phyloP scores from a whole-genome alignment of 2,113 vertebrate genomes.

The Neogobius melanostomus region DNA sequence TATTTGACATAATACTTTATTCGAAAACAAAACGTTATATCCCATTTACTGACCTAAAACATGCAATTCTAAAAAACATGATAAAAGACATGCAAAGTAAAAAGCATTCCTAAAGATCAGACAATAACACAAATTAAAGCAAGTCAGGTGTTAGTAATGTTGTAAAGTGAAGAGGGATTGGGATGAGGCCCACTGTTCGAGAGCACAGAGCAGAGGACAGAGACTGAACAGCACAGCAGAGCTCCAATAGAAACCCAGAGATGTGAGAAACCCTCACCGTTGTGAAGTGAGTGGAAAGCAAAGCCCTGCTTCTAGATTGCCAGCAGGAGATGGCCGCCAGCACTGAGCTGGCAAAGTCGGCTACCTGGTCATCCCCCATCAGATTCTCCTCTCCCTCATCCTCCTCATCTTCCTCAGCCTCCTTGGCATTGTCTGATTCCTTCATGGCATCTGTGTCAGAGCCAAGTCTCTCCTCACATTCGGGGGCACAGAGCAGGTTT shows the following conservation, averaged over 20 bases:
- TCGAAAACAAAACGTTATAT: not conserved
- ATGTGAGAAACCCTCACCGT: slow-evolving; percentile 88
- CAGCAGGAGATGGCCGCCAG: slow-evolving; percentile 91
- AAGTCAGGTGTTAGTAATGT: slow-evolving; percentile 41
- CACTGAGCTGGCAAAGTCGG: slow-evolving; percentile 88
- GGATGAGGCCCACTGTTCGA: slow-evolving; percentile 26
- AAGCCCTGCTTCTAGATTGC: slow-evolving; percentile 90
- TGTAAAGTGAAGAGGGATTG: slow-evolving; percentile 6
- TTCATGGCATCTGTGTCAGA: slow-evolving; percentile 60
- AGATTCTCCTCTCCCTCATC: slow-evolving; percentile 79
- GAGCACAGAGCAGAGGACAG: slow-evolving; percentile 35
- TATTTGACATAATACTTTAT: not conserved
- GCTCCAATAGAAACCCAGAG: slow-evolving; percentile 56
- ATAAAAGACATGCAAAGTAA: not conserved
- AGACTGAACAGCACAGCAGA: slow-evolving; percentile 29
- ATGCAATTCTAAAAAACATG: not conserved
- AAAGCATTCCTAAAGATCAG: slow-evolving; percentile 28
- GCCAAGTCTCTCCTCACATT: slow-evolving; percentile 60
- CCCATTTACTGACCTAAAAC: not conserved
- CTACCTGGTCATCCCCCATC: slow-evolving; percentile 91
- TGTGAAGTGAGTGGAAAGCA: slow-evolving; percentile 88
- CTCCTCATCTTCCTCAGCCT: slow-evolving; percentile 41
- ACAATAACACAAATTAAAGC: slow-evolving; percentile 25
- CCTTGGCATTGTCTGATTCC: slow-evolving; percentile 57
- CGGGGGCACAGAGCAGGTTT: slow-evolving; percentile 67